Evolutionary conservation across 1,140 invertebrate species (phyloP).

Genomic region (Drosophila prosaltans): DNA sequence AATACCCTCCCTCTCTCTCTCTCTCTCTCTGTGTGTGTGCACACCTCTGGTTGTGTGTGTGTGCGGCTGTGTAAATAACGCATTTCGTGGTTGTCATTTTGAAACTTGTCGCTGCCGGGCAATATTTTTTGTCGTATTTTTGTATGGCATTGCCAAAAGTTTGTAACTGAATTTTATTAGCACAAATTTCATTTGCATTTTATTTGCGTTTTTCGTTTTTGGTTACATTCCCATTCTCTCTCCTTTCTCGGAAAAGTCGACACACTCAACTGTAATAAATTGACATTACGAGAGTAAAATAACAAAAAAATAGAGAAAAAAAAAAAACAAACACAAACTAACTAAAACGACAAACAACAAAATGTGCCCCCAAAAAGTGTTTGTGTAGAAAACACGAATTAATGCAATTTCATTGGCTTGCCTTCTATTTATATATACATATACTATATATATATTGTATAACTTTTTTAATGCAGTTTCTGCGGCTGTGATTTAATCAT

Average conservation of each 20-base stretch:
- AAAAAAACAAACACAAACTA: slow-evolving; percentile 29
- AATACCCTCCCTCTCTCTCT: neutral
- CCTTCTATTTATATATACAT: slow-evolving; percentile 21
- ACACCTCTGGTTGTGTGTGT: neutral
- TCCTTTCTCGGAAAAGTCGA: slow-evolving; percentile 18
- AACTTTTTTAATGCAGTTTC: slow-evolving; percentile 77
- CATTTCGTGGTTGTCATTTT: slow-evolving; percentile 53
- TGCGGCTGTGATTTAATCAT: slow-evolving; percentile 71
- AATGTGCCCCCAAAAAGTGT: slow-evolving; percentile 23
- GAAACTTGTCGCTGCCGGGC: slow-evolving; percentile 28
- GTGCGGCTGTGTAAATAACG: slow-evolving; percentile 56
- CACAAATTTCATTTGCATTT: slow-evolving; percentile 78
- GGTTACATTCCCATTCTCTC: neutral
- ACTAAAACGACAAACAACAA: slow-evolving; percentile 56
- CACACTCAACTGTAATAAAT: slow-evolving; percentile 55
- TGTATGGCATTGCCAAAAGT: slow-evolving; percentile 56
- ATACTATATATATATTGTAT: slow-evolving; percentile 32
- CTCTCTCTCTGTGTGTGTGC: slow-evolving; percentile 2
- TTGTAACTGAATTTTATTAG: slow-evolving; percentile 80
- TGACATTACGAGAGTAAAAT: slow-evolving; percentile 30
- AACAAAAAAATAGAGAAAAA: slow-evolving; percentile 46
- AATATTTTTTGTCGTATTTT: slow-evolving; percentile 49
- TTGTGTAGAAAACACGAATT: slow-evolving; percentile 38
- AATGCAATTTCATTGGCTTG: slow-evolving; percentile 62
- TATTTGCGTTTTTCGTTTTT: slow-evolving; percentile 61